Conservation (phyloP, 2,797 vertebrate genomes). For the Poeciliopsis paucimaculata region DNA sequence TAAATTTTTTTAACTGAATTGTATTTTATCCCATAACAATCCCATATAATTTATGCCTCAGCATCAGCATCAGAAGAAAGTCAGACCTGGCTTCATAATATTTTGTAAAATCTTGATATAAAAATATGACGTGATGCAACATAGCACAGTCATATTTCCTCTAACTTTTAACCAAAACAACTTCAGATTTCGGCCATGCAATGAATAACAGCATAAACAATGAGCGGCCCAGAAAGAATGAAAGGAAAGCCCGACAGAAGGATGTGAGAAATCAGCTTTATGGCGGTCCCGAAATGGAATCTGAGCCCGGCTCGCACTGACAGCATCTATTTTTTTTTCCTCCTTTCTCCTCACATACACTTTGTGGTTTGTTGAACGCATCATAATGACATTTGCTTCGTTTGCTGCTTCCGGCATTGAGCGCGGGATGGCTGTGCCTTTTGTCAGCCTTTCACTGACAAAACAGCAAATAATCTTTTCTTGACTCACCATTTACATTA, state of each 20-base stretch:
- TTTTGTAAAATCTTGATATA: not conserved
- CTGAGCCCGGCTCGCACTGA: not conserved
- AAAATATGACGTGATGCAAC: not conserved
- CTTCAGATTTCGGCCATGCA: not conserved
- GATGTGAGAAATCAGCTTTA: not conserved
- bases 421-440: constrained; percentile 22
- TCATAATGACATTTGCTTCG: constrained; percentile 1
- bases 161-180: not conserved
- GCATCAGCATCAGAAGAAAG: not conserved
- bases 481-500: constrained; percentile 27
- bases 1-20: too few species aligned
- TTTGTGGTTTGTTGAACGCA: not conserved
- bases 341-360: not conserved
- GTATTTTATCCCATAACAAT: not conserved
- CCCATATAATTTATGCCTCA: not conserved
- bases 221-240: not conserved
- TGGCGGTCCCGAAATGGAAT: not conserved
- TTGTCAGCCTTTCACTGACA: constrained; percentile 23
- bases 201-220: not conserved
- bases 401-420: constrained; percentile 11
- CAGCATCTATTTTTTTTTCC: not conserved
- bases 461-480: constrained; percentile 41
- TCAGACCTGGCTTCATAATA: not conserved
- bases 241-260: not conserved
- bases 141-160: not conserved